Evolutionary conservation across 2,797 vertebrate species (phyloP), one percentile per base, ranked within the genome.

Genomic region (Philypnodon macrostomus): DNA sequence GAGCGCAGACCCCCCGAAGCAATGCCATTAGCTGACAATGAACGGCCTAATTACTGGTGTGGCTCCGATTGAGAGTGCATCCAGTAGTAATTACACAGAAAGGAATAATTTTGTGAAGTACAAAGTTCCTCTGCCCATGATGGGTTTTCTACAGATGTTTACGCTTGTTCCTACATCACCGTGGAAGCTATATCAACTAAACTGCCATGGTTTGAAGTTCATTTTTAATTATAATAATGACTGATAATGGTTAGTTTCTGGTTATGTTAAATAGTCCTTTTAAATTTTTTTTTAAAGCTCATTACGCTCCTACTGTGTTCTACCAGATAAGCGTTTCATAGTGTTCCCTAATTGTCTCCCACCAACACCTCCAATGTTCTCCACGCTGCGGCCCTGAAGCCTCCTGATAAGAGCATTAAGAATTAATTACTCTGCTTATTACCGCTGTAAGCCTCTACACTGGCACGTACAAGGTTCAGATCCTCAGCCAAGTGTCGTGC

Each of bases 371-470:
- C 78, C 74, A 52, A 61, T 58, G 34, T 73, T 78, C 72, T 79
- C 40, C 12, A 52, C 58, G 56, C 65, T 63, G 66, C 73, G 67
- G 63, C 73, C 73, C 77, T 85, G 84, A 53, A 58, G 63, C 54
- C 56, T 73, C 67, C 76, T 73, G 87, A 88, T 88, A 87, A 87
- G 81, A 54, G 63, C 55, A 74, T 81, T 84, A 79, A 81, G 74
- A 86, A 86, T 80, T 83, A 88, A 88, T 87, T 87, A 77, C 77
- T n/a, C 55, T 12, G 65, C 67, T 77, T 57, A 49, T 77, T 58
- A 51, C 67, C 27, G 64, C 51, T 45, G 45, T 81, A 66, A 83
- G 70, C 73, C 48, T 17, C 57, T 51, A 61, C 67, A 42, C 8
- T 77, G 73, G 77, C 65, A 55, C 67, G 66, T 42, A 44, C 52